A percentile compares a stretch with the other conserved stretches of the same genome.
phyloP scores from a whole-genome alignment of 2,888 invertebrate genomes.

The Calliphora vomitoria region DNA sequence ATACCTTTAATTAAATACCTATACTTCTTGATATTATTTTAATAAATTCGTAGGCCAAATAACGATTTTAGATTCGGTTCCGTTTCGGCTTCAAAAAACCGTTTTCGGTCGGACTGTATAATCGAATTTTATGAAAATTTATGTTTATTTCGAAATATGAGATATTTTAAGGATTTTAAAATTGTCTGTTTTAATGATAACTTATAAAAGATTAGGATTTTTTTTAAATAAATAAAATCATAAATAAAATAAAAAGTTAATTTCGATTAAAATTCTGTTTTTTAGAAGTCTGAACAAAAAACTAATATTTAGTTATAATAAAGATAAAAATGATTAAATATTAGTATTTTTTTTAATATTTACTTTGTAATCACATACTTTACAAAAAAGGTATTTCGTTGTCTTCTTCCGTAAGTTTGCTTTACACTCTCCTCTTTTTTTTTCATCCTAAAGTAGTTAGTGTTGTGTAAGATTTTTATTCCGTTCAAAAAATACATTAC shows the following conservation, averaged over 20 bases:
- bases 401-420: slow-evolving; percentile 39
- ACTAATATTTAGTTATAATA: neutral
- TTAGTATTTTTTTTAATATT: neutral
- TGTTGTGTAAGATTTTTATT: slow-evolving; percentile 82
- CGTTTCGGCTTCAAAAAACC: too few relatives aligned
- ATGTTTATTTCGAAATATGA: too few relatives aligned
- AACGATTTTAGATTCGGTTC: too few relatives aligned
- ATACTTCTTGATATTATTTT: too few relatives aligned
- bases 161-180: too few relatives aligned
- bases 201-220: too few relatives aligned
- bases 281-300: slow-evolving; percentile 7
- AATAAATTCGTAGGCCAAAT: too few relatives aligned
- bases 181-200: too few relatives aligned
- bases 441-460: slow-evolving; percentile 62
- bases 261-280: neutral
- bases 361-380: slow-evolving; percentile 65
- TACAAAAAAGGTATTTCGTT: slow-evolving; percentile 66
- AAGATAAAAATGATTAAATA: neutral
- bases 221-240: neutral
- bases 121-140: too few relatives aligned
- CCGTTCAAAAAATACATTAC: slow-evolving; percentile 83
- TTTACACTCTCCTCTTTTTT: neutral
- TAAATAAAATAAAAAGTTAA: neutral
- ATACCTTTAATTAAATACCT: too few relatives aligned
- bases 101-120: too few relatives aligned